Evolutionary conservation across 2,113 vertebrate species (phyloP), one percentile per base, ranked within the genome.

Genomic region (Alethe castanea): DNA sequence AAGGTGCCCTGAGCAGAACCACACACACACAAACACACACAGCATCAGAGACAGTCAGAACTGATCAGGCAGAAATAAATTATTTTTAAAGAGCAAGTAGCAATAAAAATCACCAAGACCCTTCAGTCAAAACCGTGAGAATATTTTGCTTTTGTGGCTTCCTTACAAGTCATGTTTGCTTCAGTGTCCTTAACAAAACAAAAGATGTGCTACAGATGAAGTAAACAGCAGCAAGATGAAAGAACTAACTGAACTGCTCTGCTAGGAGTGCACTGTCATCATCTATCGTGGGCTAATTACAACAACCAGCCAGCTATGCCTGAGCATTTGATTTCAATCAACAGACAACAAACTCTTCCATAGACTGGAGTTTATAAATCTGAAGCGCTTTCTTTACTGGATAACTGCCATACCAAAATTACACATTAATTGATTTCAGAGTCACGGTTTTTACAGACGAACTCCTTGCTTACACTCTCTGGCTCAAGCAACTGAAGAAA

Each of bases 301-400:
- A 90, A 36, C 12, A 6, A 77, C 26, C 73, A 80, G 79, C 15
- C 64, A 81, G 19, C 44, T 82, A 78, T 13, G 54, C 54, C 54
- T 80, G 25, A 82, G 84, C 79, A 92, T 92, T 94, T 93, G 67
- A 88, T 88, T 92, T 74, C 88, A 92, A 92, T 86, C 90, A 94
- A 56, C n/a, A 86, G 60, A 61, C 54, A 90, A 47, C 48, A 88
- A 81, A 89, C 29, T 78, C 28, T 88, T 71, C 47, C 73, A 91
- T 70, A 78, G n/a, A 38, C 47, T 60, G 44, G 22, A 83, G 42
- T 45, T 67, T 79, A 60, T 76, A 72, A 86, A 74, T 54, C 81
- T 85, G 33, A 50, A 94, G 64, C 53, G 29, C 29, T 50, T 83
- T 90, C 60, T 94, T 82, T 72, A 73, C 36, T 94, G 62, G 59